phyloP scores from a whole-genome alignment of 35 echinoderm and acorn worm genomes.

The Ophiothrix spiculata region DNA sequence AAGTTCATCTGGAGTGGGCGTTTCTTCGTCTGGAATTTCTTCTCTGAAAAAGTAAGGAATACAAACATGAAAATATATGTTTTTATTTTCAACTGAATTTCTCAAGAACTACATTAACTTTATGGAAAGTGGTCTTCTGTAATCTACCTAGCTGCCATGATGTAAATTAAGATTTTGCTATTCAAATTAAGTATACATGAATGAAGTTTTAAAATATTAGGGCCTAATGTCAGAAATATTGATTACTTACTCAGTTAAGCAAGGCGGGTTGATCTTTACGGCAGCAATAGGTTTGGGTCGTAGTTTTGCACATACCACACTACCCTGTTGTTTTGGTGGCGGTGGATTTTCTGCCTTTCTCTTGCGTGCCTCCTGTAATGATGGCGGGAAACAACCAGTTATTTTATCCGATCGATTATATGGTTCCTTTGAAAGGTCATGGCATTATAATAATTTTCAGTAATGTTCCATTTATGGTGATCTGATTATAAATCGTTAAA shows the following conservation, averaged over 20 bases:
- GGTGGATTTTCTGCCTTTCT: conserved; percentile 21
- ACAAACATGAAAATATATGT: not conserved
- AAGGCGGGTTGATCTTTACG: conserved; percentile 48
- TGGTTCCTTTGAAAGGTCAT: not conserved
- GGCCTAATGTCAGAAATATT: not conserved
- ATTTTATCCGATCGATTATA: not conserved
- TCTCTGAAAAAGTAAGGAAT: not conserved
- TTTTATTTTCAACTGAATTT: not conserved
- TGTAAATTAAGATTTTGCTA: too few species aligned
- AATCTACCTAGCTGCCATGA: not conserved
- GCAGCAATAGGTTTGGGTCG: conserved; percentile 16
- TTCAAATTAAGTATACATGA: not conserved
- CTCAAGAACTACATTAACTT: not conserved
- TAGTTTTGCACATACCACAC: conserved; percentile 23
- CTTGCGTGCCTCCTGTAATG: conserved; percentile 25
- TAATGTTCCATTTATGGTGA: not conserved
- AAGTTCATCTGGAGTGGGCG: not conserved
- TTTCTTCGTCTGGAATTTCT: not conserved
- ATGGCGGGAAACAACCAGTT: not conserved
- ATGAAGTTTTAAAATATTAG: not conserved
- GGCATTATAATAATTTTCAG: not conserved
- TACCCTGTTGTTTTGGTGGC: conserved; percentile 22
- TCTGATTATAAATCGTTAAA: too few species aligned
- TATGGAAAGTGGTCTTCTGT: not conserved
- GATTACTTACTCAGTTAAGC: conserved; percentile 33